Base-by-base conservation (phyloP, 2,113 vertebrate genomes). In the Siniperca chuatsi region DNA sequence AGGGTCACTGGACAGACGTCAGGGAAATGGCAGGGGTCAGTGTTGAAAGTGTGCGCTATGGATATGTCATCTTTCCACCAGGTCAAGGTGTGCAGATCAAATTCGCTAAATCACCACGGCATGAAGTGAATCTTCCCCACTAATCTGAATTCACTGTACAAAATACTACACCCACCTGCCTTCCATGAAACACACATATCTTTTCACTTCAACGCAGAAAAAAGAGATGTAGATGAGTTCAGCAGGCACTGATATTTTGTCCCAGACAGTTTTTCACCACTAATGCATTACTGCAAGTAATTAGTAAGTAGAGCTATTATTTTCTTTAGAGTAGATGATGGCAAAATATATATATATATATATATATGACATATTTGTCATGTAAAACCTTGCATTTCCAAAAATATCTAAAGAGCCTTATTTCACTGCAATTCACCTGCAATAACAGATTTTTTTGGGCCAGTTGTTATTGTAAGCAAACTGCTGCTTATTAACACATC, bases 1-100 rank as follows among this genome's bases (percentile, higher is more conserved):
- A 80, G 82, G 87, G 91, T 90, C 87, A 84, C 40, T 68, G 73
- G 77, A 55, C 65, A 67, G 29, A 55, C 60, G 60, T 35, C 44
- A 50, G 48, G 44, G 58, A 29, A 68, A 85, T 48, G 42, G 29
- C 23, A 4, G 25, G 40, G 86, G 83, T 69, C 66, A 69, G 25
- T 55, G 76, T 70, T 74, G 35, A 64, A 84, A 40, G 77, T 33
- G 13, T 33, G 29, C 3, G 8, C 71, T 71, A 66, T 8, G 25
- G 65, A 75, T 76, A 25, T 25, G 78, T 83, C 70, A 25, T 33
- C 12, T 78, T 58, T 74, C 61, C 67, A 46, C 9, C 52, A 13
- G 87, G 77, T 81, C 77, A 61, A 78, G 9, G 55, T 80, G 52
- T 25, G 16, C 61, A 79, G 68, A n/a, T 61, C 50, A 61, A 85